Conservation (phyloP, 1,140 invertebrate genomes). For the Macrobrachium nipponense region DNA sequence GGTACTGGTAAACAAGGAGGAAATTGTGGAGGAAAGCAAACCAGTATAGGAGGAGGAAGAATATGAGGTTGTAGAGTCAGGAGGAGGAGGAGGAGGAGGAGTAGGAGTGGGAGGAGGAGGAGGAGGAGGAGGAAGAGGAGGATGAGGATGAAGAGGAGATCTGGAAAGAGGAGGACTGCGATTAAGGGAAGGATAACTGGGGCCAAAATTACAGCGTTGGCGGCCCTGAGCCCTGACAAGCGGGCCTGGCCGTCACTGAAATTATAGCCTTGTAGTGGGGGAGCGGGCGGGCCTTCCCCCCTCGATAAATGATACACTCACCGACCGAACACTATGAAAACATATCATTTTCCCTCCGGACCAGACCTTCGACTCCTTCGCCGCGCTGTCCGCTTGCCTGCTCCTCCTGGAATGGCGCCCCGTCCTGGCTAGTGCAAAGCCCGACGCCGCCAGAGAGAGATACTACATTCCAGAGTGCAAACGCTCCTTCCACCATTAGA, state of each 20-base stretch:
- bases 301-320: slow-evolving; percentile 58
- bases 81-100: neutral
- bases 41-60: no score
- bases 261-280: slow-evolving; percentile 49
- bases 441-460: no score
- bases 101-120: neutral
- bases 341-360: slow-evolving; percentile 56
- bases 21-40: no score
- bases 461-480: no score
- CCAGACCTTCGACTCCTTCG: slow-evolving; percentile 42
- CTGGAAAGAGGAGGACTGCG: slow-evolving; percentile 16
- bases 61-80: no score
- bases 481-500: no score
- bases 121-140: neutral
- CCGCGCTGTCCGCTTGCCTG: slow-evolving; percentile 37
- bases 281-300: slow-evolving; percentile 25
- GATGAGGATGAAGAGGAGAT: slow-evolving; percentile 2
- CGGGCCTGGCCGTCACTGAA: slow-evolving; percentile 57
- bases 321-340: slow-evolving; percentile 57
- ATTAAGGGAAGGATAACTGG: slow-evolving; percentile 59
- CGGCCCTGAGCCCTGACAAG: slow-evolving; percentile 51
- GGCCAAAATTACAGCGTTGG: slow-evolving; percentile 58
- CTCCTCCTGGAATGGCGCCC: no score
- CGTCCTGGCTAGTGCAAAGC: no score
- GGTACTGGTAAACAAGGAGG: neutral